These are phyloP conservation scores for Brienomyrus longianalis DNA, from an alignment of 2,113 vertebrate species.

Conservation along the genomic window DNA sequence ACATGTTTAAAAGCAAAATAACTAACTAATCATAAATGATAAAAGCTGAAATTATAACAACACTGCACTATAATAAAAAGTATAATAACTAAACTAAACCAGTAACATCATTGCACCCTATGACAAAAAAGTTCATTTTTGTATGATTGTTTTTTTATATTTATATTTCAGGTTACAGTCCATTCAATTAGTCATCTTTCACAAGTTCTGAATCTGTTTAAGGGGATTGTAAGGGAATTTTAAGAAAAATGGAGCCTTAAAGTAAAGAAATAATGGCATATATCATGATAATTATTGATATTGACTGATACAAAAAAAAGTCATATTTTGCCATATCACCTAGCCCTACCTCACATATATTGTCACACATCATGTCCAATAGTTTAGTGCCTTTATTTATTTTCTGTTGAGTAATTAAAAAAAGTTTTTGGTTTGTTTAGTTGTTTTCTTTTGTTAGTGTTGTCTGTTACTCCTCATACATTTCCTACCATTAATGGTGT, in stretches of 20 bases:
- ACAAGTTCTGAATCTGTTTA: background rate
- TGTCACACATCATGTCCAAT: too few species aligned
- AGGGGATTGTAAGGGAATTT: background rate
- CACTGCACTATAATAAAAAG: background rate
- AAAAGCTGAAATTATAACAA: background rate
- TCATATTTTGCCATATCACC: too few species aligned
- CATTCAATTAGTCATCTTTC: background rate
- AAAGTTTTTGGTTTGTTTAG: background rate
- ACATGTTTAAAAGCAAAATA: background rate
- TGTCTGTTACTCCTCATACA: background rate
- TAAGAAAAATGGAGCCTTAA: background rate
- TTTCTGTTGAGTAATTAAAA: background rate
- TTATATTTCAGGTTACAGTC: background rate
- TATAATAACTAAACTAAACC: background rate
- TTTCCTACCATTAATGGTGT: background rate
- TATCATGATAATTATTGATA: background rate
- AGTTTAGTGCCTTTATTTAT: background rate
- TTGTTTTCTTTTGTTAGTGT: background rate
- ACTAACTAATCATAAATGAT: background rate
- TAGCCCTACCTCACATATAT: too few species aligned
- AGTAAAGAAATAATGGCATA: background rate
- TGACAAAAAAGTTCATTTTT: background rate
- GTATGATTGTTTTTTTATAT: background rate
- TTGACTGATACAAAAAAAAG: background rate
- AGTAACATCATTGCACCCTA: background rate